phyloP scores from a whole-genome alignment of 2,888 invertebrate species.

The Diachrysia chrysitis region DNA sequence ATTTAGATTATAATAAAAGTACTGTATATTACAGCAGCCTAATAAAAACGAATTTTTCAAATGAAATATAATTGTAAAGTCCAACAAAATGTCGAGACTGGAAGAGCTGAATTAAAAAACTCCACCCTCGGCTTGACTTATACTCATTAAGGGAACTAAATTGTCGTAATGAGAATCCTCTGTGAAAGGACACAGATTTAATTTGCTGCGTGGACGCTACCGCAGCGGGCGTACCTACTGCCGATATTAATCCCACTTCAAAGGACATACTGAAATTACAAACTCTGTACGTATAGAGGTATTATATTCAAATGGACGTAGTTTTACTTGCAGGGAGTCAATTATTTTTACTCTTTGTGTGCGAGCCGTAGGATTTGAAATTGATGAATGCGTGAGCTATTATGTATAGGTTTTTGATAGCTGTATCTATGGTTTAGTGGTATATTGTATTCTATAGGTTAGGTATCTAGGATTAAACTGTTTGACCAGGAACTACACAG shows the following conservation, averaged over 20 bases:
- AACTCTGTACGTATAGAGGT: conserved; percentile 62
- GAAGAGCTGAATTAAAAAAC: conserved; percentile 29
- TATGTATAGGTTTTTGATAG: neutral
- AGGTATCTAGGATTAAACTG: too few relatives aligned
- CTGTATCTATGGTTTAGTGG: neutral
- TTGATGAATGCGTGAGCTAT: conserved; percentile 7
- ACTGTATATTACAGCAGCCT: too few relatives aligned
- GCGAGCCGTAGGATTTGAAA: conserved; percentile 7
- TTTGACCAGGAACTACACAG: too few relatives aligned
- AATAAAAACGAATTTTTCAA: neutral
- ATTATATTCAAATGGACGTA: conserved; percentile 70
- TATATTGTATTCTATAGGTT: too few relatives aligned
- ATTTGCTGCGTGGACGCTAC: conserved; percentile 75
- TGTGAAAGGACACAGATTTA: conserved; percentile 81
- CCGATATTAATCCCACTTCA: conserved; percentile 85
- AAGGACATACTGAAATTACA: conserved; percentile 82
- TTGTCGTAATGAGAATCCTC: conserved; percentile 79
- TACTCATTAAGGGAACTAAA: conserved; percentile 73
- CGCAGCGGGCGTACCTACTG: conserved; percentile 66
- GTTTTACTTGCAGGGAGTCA: conserved; percentile 65
- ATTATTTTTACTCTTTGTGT: conserved; percentile 60
- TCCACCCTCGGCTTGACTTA: conserved; percentile 53
- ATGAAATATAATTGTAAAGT: neutral
- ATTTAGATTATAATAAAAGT: too few relatives aligned
- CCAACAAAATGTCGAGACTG: neutral